Base-by-base conservation (phyloP, 2,113 vertebrate genomes). In the Pitta sordida region DNA sequence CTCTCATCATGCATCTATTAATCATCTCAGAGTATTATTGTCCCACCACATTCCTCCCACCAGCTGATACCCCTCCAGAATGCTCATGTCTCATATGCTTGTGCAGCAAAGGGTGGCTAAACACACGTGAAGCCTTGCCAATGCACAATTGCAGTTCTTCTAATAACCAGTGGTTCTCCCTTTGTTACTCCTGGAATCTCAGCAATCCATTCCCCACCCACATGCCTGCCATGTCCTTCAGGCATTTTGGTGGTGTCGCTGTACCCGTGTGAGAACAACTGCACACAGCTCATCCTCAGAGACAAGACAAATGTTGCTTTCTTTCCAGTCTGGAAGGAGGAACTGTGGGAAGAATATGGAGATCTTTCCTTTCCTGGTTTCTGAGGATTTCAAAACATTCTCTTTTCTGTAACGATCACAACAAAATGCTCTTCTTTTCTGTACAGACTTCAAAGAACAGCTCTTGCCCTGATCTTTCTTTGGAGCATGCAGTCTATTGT, bases 141-240 rank as follows among this genome's bases (percentile, higher is more conserved):
- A 1, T 53, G 67, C 0, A 1, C 60, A 24, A 85, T 80, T 90
- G 29, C 43, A 70, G 83, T 36, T 88, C 87, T 75, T 30, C 60
- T 56, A 30, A 43, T 46, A 80, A 48, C 34, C 81, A 83, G 26
- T 1, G 9, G 76, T 11, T 91, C 41, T 86, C 58, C 53, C 75
- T 79, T 92, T 69, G 86, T 41, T 64, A 11, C 89, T 91, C 58
- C 75, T 89, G 78, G 88, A 92, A 92, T 94, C 86, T 92, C 91
- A 14, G 32, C 81, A 64, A 87, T 87, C 92, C 59, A 13, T 37
- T 88, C 64, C 81, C 75, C 85, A 62, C 90, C 93, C 89, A 91
- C 37, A 0, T 11, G 3, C 70, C 67, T 34, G 4, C 93, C 89
- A 73, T 93, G 91, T 94, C 89, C 83, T 93, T 21, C 6, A 8